phyloP scores from a whole-genome alignment of 2,113 vertebrate genomes.

The Catharus minimus region DNA sequence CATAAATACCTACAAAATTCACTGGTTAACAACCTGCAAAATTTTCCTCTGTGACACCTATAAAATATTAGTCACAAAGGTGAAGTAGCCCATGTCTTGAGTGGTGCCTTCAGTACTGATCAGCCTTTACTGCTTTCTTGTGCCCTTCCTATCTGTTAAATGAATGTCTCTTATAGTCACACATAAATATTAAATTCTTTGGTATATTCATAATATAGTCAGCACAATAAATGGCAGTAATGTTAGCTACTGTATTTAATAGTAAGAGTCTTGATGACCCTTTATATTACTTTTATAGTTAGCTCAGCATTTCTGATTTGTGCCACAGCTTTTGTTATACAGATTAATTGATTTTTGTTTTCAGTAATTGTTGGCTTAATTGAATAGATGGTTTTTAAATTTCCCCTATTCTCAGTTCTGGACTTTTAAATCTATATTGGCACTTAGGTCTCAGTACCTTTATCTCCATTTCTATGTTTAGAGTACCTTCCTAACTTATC shows the following conservation, averaged over 20 bases:
- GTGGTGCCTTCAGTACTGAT: neutral
- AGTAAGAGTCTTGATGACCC: neutral
- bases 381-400: neutral
- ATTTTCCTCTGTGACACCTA: neutral
- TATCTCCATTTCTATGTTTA: neutral
- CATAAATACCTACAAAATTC: neutral
- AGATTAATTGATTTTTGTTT: neutral
- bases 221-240: neutral
- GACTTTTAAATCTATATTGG: neutral
- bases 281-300: neutral
- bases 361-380: neutral
- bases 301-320: neutral
- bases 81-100: neutral
- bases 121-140: neutral
- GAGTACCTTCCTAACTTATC: neutral
- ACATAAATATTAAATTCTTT: neutral
- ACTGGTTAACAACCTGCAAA: neutral
- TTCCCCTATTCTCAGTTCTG: neutral
- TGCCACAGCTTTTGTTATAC: neutral
- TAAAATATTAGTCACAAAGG: neutral
- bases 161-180: neutral
- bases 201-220: neutral
- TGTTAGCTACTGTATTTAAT: neutral
- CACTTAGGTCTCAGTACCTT: neutral
- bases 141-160: neutral